Percentiles rank a stretch among this genome's conserved stretches.
Evolutionary conservation across 2,888 invertebrate genomes (phyloP).

Genomic region (Uropetala carovei): DNA sequence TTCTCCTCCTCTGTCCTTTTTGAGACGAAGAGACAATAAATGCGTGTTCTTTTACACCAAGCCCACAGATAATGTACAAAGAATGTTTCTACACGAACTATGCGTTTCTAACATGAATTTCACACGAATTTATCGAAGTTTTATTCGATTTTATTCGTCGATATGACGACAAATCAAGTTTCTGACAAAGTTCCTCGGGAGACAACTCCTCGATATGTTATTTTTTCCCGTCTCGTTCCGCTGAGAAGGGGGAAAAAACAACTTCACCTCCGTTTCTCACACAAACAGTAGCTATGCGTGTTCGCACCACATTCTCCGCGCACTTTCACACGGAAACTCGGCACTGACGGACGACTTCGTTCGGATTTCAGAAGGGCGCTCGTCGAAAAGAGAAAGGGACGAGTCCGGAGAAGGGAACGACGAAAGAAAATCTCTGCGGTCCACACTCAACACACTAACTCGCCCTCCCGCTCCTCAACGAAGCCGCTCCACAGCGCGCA

Average conservation of each 20-base stretch:
- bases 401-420: neutral
- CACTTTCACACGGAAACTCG: neutral
- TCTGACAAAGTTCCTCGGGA: too few relatives aligned
- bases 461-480: neutral
- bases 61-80: neutral
- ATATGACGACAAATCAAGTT: too few relatives aligned
- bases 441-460: conserved; percentile 36
- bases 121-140: too few relatives aligned
- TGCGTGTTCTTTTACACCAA: neutral
- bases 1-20: neutral
- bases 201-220: too few relatives aligned
- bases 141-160: too few relatives aligned
- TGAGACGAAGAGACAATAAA: neutral
- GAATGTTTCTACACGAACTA: too few relatives aligned
- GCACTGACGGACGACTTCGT: neutral
- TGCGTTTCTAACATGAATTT: too few relatives aligned
- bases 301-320: neutral
- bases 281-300: too few relatives aligned
- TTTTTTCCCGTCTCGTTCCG: too few relatives aligned
- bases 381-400: neutral
- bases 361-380: neutral
- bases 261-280: too few relatives aligned
- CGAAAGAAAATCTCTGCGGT: neutral
- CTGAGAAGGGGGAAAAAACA: too few relatives aligned
- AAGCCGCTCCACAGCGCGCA: conserved; percentile 26